A percentile compares a stretch with the other conserved stretches of the same genome.
Evolutionary conservation across 2,888 invertebrate genomes (phyloP).

Genomic region (Amblyteles armatorius): DNA sequence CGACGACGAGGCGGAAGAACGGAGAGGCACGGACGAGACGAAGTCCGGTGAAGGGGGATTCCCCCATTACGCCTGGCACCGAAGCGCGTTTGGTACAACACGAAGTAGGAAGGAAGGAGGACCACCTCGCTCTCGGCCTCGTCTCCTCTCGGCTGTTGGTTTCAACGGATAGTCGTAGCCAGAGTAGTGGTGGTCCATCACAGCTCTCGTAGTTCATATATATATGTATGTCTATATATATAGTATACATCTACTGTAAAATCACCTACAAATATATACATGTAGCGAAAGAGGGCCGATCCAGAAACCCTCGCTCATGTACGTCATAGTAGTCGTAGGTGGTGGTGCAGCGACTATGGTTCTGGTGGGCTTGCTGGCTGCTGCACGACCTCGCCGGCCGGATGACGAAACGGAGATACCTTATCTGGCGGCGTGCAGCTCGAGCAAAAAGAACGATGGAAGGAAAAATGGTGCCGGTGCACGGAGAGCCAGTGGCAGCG

Average conservation of each 20-base stretch:
- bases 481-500: slow-evolving; percentile 52
- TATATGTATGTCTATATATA: slow-evolving; percentile 8
- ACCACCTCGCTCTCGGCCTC: slow-evolving; percentile 32
- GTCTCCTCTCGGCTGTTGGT: slow-evolving; percentile 22
- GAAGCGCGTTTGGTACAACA: slow-evolving; percentile 35
- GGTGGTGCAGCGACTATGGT: slow-evolving; percentile 33
- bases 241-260: background rate
- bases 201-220: slow-evolving; percentile 10
- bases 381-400: slow-evolving; percentile 66
- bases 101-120: slow-evolving; percentile 33
- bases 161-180: slow-evolving; percentile 25
- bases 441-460: slow-evolving; percentile 69
- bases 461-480: slow-evolving; percentile 69
- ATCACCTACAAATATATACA: background rate
- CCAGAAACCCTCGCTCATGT: slow-evolving; percentile 48
- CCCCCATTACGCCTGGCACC: slow-evolving; percentile 43
- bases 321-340: slow-evolving; percentile 8
- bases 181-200: slow-evolving; percentile 49
- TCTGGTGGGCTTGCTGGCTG: slow-evolving; percentile 40
- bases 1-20: slow-evolving; percentile 52
- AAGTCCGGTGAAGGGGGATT: slow-evolving; percentile 42
- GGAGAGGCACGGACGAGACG: slow-evolving; percentile 37
- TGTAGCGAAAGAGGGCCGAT: slow-evolving; percentile 26
- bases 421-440: slow-evolving; percentile 72
- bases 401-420: slow-evolving; percentile 73